Evolutionary conservation across 2,113 vertebrate species (phyloP), one percentile per base, ranked within the genome.

Genomic region (Edolisoma coerulescens): DNA sequence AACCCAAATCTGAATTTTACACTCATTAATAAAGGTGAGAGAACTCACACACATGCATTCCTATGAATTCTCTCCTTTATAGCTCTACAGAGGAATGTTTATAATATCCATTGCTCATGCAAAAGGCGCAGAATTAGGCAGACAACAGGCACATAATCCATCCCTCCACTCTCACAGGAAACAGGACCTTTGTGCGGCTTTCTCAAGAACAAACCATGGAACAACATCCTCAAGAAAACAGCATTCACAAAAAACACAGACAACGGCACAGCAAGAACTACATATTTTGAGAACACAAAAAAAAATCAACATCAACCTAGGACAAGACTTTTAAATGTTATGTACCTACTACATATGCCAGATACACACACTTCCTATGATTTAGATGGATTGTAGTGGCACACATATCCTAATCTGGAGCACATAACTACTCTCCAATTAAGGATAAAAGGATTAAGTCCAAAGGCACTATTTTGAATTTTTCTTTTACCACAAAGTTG

Each of bases 401-500:
- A 90, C 57, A 94, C 85, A 47, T 93, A 92, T 90, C 91, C 95
- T 96, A 83, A 89, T 77, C 79, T 96, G 83, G 90, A 97, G 88
- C 41, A 95, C 67, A 69, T 68, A 91, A 67, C 70, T 98, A 81
- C 41, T 95, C 93, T 98, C 89, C 79, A 84, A 90, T 87, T 90
- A 89, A 93, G 90, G 92, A 94, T 94, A 82, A 96, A 97, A 96
- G 87, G 78, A 89, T 35, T 90, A 86, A 93, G 65, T 95, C 95
- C 96, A 98, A 97, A 97, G 94, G 89, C 90, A 94, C 97, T 97
- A 91, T 95, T 96, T 97, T 91, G 96, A 97, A 87, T 88, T 91
- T 96, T 95, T 95, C 79, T 97, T 97, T 98, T 97, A 97, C 96
- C 94, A 97, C 97, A 97, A 97, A 96, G 95, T 74, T 97, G 95